These are phyloP conservation scores for Erythrolamprus reginae DNA, from an alignment of 2,113 vertebrate species.

Conservation along the genomic window DNA sequence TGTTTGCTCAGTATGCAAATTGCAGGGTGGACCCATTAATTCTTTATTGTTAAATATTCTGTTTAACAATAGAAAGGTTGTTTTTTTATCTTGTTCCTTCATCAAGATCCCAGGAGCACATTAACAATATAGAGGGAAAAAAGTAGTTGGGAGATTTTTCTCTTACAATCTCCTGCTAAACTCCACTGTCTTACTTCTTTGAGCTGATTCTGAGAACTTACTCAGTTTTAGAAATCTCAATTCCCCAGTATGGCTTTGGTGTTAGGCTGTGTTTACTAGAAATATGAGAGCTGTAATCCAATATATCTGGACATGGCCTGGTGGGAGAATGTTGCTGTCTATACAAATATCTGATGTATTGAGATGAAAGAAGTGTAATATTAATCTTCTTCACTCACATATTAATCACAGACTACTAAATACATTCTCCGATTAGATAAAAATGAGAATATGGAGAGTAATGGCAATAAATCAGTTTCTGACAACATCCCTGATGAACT, in stretches of 20 bases:
- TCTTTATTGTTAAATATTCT: no score
- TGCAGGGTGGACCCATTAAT: no score
- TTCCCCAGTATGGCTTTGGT: neutral
- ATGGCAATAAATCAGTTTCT: conserved; percentile 39
- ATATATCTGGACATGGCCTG: neutral
- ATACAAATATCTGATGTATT: conserved; percentile 41
- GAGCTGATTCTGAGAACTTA: neutral
- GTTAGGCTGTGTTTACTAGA: neutral
- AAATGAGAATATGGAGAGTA: conserved; percentile 51
- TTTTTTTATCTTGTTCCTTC: neutral
- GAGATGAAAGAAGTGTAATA: conserved; percentile 39
- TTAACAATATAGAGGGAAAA: neutral
- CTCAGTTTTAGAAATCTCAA: neutral
- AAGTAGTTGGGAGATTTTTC: neutral
- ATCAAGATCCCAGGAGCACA: neutral
- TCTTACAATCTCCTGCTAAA: neutral
- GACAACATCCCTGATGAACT: conserved; percentile 29
- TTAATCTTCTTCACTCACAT: conserved; percentile 34
- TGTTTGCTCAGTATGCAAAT: no score
- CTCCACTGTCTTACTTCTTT: neutral
- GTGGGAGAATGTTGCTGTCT: neutral
- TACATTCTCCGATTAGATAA: conserved; percentile 52
- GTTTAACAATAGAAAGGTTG: neutral
- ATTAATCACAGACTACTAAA: conserved; percentile 40
- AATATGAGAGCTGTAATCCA: neutral